Evolutionary conservation across 2,888 invertebrate species (phyloP).

Genomic region (Artemia sinica): DNA sequence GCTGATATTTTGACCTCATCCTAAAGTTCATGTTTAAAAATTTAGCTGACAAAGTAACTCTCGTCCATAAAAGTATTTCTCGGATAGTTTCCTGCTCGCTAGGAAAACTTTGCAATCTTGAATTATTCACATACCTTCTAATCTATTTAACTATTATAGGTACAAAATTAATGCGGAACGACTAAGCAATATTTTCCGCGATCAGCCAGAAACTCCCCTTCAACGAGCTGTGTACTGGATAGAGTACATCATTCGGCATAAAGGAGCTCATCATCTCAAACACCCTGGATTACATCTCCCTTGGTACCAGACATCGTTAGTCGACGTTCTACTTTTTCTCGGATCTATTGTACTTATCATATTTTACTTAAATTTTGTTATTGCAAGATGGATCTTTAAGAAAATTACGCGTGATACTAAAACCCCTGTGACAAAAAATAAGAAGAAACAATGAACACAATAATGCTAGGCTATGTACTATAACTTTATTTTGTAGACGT

Average conservation of each 20-base stretch:
- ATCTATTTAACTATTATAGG: no score
- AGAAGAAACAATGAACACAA: not conserved
- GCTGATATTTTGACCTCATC: no score
- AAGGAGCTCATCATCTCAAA: constrained; percentile 28
- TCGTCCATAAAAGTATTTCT: no score
- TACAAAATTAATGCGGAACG: not conserved
- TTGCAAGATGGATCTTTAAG: not conserved
- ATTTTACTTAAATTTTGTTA: not conserved
- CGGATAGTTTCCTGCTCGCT: no score
- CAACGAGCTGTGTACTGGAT: constrained; percentile 30
- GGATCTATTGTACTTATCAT: not conserved
- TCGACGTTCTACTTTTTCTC: constrained; percentile 26
- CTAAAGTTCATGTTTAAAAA: no score
- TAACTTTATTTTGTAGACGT: no score
- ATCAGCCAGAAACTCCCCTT: constrained; percentile 29
- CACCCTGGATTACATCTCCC: constrained; percentile 26
- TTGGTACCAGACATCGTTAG: constrained; percentile 25
- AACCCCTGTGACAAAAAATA: not conserved
- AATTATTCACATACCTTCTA: no score
- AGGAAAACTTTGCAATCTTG: no score
- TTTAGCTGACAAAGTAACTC: no score
- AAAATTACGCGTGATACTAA: not conserved
- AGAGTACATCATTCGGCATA: constrained; percentile 31
- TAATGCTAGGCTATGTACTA: not conserved
- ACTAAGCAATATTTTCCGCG: constrained; percentile 23